Evolutionary conservation across 2,888 invertebrate species (phyloP).

Genomic region (Antheraea yamamai): DNA sequence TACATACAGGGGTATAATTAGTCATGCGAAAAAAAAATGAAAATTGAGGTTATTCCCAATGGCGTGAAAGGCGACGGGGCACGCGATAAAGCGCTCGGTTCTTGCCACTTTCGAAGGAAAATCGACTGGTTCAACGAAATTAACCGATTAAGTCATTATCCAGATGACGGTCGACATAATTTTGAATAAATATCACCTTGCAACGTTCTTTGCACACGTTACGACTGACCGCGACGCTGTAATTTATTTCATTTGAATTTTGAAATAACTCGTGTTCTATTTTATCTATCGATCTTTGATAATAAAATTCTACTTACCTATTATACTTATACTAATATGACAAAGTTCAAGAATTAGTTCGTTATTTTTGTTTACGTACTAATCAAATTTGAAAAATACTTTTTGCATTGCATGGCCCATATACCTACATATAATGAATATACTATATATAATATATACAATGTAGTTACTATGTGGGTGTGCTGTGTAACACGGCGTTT

Average conservation of each 20-base stretch:
- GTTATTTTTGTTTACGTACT: too few species aligned
- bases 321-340: too few species aligned
- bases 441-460: too few species aligned
- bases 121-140: conserved; percentile 66
- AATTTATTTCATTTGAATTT: background rate
- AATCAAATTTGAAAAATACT: too few species aligned
- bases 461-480: too few species aligned
- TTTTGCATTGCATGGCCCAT: too few species aligned
- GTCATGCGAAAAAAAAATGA: conserved; percentile 40
- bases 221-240: background rate
- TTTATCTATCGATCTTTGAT: too few species aligned
- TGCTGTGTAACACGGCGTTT: too few species aligned
- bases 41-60: conserved; percentile 46
- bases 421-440: too few species aligned
- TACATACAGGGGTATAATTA: conserved; percentile 47
- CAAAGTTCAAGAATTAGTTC: too few species aligned
- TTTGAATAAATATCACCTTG: conserved; percentile 53
- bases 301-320: too few species aligned
- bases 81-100: conserved; percentile 68
- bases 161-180: conserved; percentile 57
- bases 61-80: conserved; percentile 55
- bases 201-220: conserved; percentile 18
- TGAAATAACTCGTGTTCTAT: too few species aligned
- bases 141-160: conserved; percentile 77
- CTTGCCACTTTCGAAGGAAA: conserved; percentile 56